These are phyloP conservation scores for Crocodylus rhombifer DNA, from an alignment of 2,797 vertebrate genomes.

Conservation along the genomic window DNA sequence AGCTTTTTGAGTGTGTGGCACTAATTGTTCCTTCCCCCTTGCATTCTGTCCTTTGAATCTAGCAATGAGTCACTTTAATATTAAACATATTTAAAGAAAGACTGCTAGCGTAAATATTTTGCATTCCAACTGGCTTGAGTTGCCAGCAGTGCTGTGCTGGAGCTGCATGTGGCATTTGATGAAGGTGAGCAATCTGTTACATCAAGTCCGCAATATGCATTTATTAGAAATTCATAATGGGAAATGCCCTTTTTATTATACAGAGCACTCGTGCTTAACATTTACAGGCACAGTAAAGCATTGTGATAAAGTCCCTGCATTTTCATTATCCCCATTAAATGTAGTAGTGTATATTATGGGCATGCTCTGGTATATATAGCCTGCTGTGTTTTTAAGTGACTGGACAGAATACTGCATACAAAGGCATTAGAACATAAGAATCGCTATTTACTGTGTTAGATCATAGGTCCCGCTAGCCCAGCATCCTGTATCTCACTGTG, in stretches of 20 bases:
- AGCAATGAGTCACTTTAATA: not conserved
- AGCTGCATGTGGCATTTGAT: not conserved
- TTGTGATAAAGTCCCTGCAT: not conserved
- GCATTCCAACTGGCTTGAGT: not conserved
- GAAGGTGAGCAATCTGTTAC: not conserved
- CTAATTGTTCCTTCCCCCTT: not conserved
- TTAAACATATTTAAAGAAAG: not conserved
- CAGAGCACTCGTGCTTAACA: not conserved
- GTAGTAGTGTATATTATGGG: not conserved
- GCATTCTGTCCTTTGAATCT: not conserved
- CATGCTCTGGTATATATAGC: fast-evolving
- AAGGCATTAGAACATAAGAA: too few relatives aligned
- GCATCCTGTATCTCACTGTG: too few relatives aligned
- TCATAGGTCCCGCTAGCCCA: too few relatives aligned
- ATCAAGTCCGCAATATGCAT: not conserved
- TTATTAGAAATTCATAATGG: not conserved
- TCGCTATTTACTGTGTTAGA: too few relatives aligned
- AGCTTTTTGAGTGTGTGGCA: not conserved
- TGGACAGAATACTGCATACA: conserved; percentile 18
- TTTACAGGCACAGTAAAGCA: not conserved
- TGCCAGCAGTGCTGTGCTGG: not conserved
- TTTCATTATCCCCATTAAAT: not conserved
- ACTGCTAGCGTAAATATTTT: fast-evolving
- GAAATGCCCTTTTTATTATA: not conserved
- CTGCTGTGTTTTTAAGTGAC: not conserved